Base-by-base conservation (phyloP, 2,888 invertebrate species). In the Luffia ferchaultella region DNA sequence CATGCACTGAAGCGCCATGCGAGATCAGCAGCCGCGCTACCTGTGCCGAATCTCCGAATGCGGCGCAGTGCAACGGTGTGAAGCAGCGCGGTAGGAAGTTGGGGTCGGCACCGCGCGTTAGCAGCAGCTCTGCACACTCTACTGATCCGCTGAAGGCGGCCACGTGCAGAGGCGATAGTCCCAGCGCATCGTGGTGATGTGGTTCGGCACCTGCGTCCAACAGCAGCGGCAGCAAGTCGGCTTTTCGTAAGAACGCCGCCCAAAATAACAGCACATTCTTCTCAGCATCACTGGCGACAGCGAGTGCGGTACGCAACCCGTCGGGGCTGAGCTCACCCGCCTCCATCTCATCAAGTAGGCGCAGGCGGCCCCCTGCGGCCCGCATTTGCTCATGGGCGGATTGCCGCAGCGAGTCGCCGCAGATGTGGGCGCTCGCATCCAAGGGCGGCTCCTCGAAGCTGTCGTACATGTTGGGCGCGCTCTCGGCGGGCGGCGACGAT, bases 41-140 rank as follows among this genome's bases (percentile, higher is more conserved):
- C 62, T 92, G 90, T 49, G 90, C 87, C 54, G 94, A 90, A 65
- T 95, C 93, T 15, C 95, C 93, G 74, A 95, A 94, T 30, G 95
- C 95, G 15, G 96, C 93, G 67, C 93, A 95, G 71, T 97, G 96
- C 52, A 96, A 85, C 1, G 96, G 94, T 45, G 92, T 91, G 67
- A 92, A 92, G 60, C 89, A 88, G 67, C 90, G 89, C 53, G 88
- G 87, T 64, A 88, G 86, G 48, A 88, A 85, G 73, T 91, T 90
- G 7, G 92, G 87, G 61, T 90, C 90, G 57, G 88, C 86, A 1
- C 90, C 91, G 60, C 88, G 86, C 20, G 87, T 74, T 46, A 93
- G 85, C 48, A 94, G 82, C 64, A 87, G 90, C 58, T 85, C 87
- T 7, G 91, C 88, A 55, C 92, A 90, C 16, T 89, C 87, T 47